Evolutionary conservation across 2,113 vertebrate genomes (phyloP).

Genomic region (Zapus hudsonius): DNA sequence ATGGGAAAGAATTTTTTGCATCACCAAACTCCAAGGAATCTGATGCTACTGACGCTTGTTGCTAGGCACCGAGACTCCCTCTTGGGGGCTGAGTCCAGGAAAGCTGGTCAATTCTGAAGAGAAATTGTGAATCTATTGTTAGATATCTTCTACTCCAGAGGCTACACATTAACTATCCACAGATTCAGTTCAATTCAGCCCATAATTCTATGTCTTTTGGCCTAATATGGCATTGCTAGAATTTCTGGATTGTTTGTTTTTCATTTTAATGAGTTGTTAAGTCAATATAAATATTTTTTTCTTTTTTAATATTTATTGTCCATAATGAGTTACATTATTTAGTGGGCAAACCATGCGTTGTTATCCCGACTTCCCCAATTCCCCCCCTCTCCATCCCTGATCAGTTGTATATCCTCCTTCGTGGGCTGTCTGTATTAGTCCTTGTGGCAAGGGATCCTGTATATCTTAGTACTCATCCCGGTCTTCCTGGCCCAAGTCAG

Average conservation of each 20-base stretch:
- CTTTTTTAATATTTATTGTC: no score
- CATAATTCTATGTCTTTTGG: neutral
- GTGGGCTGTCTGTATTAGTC: no score
- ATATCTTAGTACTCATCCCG: no score
- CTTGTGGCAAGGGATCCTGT: no score
- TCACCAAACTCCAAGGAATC: neutral
- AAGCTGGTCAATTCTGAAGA: neutral
- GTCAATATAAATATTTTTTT: constrained; percentile 48
- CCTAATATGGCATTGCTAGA: neutral
- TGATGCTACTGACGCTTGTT: neutral
- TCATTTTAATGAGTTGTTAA: constrained; percentile 28
- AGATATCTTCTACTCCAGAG: neutral
- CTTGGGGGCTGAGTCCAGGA: neutral
- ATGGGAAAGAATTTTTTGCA: neutral
- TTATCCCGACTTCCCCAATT: no score
- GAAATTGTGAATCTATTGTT: neutral
- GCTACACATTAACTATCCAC: neutral
- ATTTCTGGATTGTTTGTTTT: neutral
- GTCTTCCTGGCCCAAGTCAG: no score
- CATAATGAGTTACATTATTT: no score
- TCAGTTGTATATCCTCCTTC: no score
- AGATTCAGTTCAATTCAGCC: neutral
- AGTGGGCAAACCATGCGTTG: no score
- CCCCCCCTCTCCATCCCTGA: no score
- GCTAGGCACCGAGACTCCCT: neutral